Evolutionary conservation across 1,140 invertebrate species (phyloP).

Genomic region (Ericerus pela): DNA sequence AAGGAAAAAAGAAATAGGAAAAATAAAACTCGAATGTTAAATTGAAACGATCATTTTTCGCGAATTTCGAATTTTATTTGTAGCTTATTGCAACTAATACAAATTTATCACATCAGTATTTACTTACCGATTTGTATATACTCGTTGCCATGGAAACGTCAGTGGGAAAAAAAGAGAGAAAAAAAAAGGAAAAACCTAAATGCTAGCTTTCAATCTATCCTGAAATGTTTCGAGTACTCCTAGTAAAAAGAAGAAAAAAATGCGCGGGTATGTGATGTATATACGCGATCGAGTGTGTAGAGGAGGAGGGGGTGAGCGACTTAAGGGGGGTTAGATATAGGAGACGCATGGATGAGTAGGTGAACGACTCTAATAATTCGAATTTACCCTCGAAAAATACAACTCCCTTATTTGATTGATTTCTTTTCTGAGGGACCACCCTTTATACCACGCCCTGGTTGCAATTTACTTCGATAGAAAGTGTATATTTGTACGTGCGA

Average conservation of each 20-base stretch:
- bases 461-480: constrained; percentile 10
- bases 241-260: too few relatives aligned
- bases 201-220: constrained; percentile 11
- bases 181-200: constrained; percentile 10
- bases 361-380: constrained; percentile 11
- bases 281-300: too few relatives aligned
- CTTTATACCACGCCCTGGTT: constrained; percentile 9
- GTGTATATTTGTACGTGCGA: neutral
- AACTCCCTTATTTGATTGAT: constrained; percentile 11
- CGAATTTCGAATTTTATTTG: neutral
- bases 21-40: neutral
- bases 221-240: neutral
- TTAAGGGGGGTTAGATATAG: neutral
- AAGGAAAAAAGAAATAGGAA: too few relatives aligned
- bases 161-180: too few relatives aligned
- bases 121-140: constrained; percentile 11
- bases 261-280: too few relatives aligned
- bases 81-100: constrained; percentile 5
- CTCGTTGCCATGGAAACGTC: constrained; percentile 1
- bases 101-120: constrained; percentile 8
- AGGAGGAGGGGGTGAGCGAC: too few relatives aligned
- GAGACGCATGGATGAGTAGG: constrained; percentile 7
- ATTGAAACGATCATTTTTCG: constrained; percentile 1
- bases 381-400: constrained; percentile 12
- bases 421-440: constrained; percentile 8